Evolutionary conservation across 2,888 invertebrate genomes (phyloP).

Genomic region (Sphaerophoria rueppellii): DNA sequence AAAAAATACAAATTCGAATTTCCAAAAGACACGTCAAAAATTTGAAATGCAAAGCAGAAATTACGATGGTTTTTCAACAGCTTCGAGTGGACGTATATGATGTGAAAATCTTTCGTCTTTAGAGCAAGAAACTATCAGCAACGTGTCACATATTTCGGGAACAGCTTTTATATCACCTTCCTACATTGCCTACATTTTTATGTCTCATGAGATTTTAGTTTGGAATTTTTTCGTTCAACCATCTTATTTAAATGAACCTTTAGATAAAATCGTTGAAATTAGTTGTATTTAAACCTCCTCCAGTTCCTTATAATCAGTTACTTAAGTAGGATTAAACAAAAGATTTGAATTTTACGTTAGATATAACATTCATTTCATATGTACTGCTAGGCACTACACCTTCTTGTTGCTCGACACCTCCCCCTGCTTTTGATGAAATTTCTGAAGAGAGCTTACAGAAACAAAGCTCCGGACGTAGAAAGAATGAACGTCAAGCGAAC

Average conservation of each 20-base stretch:
- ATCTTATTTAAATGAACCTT: no score
- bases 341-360: slow-evolving; percentile 47
- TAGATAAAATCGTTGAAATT: no score
- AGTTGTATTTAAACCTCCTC: no score
- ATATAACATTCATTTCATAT: slow-evolving; percentile 75
- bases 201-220: neutral
- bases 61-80: slow-evolving; percentile 42
- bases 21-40: slow-evolving; percentile 47
- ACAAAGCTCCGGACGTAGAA: slow-evolving; percentile 80
- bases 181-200: slow-evolving; percentile 11
- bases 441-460: slow-evolving; percentile 82
- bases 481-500: slow-evolving; percentile 79
- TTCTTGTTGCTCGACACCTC: slow-evolving; percentile 93
- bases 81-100: slow-evolving; percentile 47
- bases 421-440: slow-evolving; percentile 95
- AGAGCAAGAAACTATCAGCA: neutral
- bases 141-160: neutral
- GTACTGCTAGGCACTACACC: slow-evolving; percentile 85
- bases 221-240: no score
- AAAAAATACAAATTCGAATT: slow-evolving; percentile 49
- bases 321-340: no score
- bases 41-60: slow-evolving; percentile 57
- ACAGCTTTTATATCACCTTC: slow-evolving; percentile 37
- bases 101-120: slow-evolving; percentile 20
- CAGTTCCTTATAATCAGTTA: no score